Base-by-base conservation (phyloP, 2,888 invertebrate species). In the Gibbula magus region DNA sequence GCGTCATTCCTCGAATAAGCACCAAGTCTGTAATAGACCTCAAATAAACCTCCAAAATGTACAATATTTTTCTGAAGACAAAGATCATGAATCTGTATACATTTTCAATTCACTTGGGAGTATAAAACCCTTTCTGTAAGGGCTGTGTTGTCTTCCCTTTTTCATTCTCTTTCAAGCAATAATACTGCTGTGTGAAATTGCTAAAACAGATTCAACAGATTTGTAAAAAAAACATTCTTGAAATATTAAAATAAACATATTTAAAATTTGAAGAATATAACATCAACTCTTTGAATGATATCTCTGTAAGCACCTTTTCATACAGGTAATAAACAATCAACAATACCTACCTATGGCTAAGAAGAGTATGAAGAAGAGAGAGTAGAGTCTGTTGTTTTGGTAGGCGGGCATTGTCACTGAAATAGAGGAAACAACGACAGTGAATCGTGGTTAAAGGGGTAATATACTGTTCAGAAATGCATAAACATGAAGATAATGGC, bases 361-460 rank as follows among this genome's bases (percentile, higher is more conserved):
- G 79, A 91, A 92, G 1, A 90, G 75, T 35, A 92, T 90, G 84
- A 92, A 92, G 83, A 90, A 92, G 3, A 92, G 70, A 18, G 90
- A 86, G 81, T 88, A 91, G 13, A 92, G 82, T 83, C 92, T 84
- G 85, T 92, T 92, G 25, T 84, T 79, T 56, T 87, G 89, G 86
- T 92, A 92, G 0, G 92, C 91, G 39, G 92, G 92, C 86, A 92
- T 88, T 56, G 89, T 92, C 4, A 92, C 92, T 92, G 89, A 77
- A 88, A 56, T 51, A 35, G 67, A 61, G 35, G 61, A 67, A 25
- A 82, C 35, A 35, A 52, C n/a, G n/a, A n/a, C n/a, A n/a, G n/a
- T n/a, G n/a, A n/a, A n/a, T n/a, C n/a, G n/a, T n/a, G n/a, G n/a
- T n/a, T n/a, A n/a, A n/a, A n/a, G n/a, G n/a, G n/a, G n/a, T n/a